These are phyloP conservation scores for Ischnura elegans DNA, from an alignment of 2,888 invertebrate genomes.

Conservation along the genomic window DNA sequence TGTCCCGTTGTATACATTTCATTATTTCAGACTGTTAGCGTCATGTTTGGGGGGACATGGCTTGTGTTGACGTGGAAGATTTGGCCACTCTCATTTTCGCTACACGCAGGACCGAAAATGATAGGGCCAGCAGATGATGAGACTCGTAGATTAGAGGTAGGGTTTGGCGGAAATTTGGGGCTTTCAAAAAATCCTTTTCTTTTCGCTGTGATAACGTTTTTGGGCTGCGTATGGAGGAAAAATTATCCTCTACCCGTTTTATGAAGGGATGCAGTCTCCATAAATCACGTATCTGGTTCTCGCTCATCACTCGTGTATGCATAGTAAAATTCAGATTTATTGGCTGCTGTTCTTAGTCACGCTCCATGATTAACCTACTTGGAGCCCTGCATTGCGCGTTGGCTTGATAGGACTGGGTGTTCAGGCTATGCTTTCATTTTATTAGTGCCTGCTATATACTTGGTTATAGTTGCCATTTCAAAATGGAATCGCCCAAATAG, in stretches of 20 bases:
- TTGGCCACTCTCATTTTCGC: background rate
- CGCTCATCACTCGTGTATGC: background rate
- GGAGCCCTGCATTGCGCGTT: no score
- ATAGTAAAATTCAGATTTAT: background rate
- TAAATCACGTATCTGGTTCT: background rate
- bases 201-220: background rate
- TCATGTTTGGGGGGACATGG: background rate
- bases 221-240: background rate
- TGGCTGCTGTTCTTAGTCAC: background rate
- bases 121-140: background rate
- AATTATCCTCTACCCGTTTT: background rate
- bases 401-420: no score
- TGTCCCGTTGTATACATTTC: constrained; percentile 14
- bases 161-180: background rate
- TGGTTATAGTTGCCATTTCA: no score
- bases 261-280: background rate
- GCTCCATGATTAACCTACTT: no score
- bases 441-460: no score
- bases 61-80: constrained; percentile 7
- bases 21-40: background rate
- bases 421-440: no score
- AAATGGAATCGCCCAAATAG: no score
- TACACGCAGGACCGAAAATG: background rate
- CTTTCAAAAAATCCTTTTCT: background rate
- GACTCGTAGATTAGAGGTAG: background rate